A percentile compares a stretch with the other conserved stretches of the same genome.
These are phyloP conservation scores for Tragelaphus scriptus DNA, from an alignment of 2,113 vertebrate genomes.

Conservation along the genomic window DNA sequence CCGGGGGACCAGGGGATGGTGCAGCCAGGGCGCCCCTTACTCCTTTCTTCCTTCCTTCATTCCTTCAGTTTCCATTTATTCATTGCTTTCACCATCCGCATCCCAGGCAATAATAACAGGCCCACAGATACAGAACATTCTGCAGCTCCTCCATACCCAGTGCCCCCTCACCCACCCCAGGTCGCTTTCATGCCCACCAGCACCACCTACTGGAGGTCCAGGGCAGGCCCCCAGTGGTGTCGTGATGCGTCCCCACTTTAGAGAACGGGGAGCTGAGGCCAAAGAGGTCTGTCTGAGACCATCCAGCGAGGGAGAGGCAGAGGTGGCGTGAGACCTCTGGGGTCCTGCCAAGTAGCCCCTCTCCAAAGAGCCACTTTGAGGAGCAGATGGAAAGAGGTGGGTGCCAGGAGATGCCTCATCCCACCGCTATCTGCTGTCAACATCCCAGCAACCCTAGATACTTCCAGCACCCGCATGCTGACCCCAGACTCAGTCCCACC, in stretches of 20 bases:
- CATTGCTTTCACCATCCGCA: fast-evolving
- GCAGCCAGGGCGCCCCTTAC: neutral
- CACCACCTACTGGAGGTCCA: neutral
- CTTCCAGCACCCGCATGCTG: neutral
- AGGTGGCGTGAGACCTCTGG: neutral
- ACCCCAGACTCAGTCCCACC: neutral
- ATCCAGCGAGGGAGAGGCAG: neutral
- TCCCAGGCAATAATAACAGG: neutral
- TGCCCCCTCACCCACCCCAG: neutral
- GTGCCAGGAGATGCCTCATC: fast-evolving
- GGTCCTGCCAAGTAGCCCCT: neutral
- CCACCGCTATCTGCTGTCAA: neutral
- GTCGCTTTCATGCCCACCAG: neutral
- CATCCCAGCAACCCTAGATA: too few species aligned
- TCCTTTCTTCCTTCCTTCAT: neutral
- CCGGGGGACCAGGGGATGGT: too few species aligned
- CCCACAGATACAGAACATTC: fast-evolving
- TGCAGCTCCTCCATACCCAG: neutral
- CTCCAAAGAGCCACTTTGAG: neutral
- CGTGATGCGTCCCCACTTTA: neutral
- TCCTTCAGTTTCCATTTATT: neutral
- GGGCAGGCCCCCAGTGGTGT: neutral
- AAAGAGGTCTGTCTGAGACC: neutral
- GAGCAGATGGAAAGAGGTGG: neutral
- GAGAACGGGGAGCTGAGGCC: neutral